These are phyloP conservation scores for Lucifuga dentata DNA, from an alignment of 2,113 vertebrate species.

Conservation along the genomic window DNA sequence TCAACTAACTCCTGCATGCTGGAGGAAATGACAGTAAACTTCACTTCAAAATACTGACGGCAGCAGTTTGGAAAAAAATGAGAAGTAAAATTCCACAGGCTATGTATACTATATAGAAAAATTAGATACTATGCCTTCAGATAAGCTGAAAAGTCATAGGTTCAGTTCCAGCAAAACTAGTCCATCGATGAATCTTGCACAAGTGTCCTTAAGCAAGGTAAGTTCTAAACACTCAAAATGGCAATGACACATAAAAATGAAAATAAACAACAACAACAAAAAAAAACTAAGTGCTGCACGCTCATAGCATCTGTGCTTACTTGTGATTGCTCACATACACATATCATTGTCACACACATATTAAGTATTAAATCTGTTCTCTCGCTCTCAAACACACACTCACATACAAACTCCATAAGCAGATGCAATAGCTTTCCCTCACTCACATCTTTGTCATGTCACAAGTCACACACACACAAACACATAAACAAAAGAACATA, in stretches of 20 bases:
- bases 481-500: background rate
- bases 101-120: constrained; percentile 7
- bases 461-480: constrained; percentile 20
- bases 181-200: background rate
- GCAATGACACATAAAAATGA: background rate
- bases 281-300: background rate
- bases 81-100: background rate
- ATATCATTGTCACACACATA: constrained; percentile 5
- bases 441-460: too few species aligned
- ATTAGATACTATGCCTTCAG: background rate
- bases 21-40: background rate
- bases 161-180: background rate
- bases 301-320: too few species aligned
- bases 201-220: background rate
- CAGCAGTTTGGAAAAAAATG: background rate
- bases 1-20: constrained; percentile 21
- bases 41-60: constrained; percentile 2
- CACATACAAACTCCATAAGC: constrained; percentile 30
- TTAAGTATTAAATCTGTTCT: constrained; percentile 5
- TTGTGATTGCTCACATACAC: too few species aligned
- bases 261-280: background rate
- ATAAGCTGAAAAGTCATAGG: background rate
- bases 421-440: too few species aligned
- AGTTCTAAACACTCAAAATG: too few species aligned
- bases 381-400: constrained; percentile 16